Evolutionary conservation across 2,888 invertebrate genomes (phyloP), one percentile per base, ranked within the genome.

Genomic region (Choristoneura rosaceana): DNA sequence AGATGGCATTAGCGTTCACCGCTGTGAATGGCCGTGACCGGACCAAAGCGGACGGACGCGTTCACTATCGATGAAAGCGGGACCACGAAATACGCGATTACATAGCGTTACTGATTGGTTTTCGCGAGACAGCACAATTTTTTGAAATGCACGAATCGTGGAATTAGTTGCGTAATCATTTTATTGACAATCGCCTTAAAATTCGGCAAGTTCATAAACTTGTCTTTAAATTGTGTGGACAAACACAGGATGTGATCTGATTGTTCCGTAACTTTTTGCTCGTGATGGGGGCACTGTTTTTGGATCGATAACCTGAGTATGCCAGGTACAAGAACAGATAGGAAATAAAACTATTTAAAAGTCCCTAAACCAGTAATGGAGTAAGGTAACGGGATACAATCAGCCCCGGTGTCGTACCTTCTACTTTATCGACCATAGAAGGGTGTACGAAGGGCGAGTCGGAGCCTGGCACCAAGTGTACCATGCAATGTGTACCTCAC

Each of bases 401-500:
- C 83, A 82, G 77, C 78, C 74, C 76, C 77, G 64, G 74, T 76
- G 71, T 70, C 75, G 75, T 78, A 78, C 38, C 38, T n/a, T n/a
- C n/a, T 38, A 38, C 64, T 63, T 82, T 88, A 91, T 89, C 88
- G 88, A 91, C 85, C 87, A 84, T 78, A 78, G 77, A 69, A 67
- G 79, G 77, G 78, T 78, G 81, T 82, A 82, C 79, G 81, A 80
- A 87, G 87, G 88, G 87, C 82, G 80, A 80, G 81, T 70, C 86
- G 89, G 92, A 88, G 91, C 89, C 93, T 90, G 93, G 93, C 84
- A 89, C 90, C 84, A 88, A 84, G 77, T 83, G 87, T 81, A 81
- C 86, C 86, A 78, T 82, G 85, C 83, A 81, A 86, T 80, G 81
- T 81, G 81, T 87, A 85, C 83, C 83, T 87, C 91, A 90, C 90